Percentiles rank a stretch among this genome's conserved stretches.
Evolutionary conservation across 2,888 invertebrate genomes (phyloP).

Genomic region (Drosophila prostipennis): DNA sequence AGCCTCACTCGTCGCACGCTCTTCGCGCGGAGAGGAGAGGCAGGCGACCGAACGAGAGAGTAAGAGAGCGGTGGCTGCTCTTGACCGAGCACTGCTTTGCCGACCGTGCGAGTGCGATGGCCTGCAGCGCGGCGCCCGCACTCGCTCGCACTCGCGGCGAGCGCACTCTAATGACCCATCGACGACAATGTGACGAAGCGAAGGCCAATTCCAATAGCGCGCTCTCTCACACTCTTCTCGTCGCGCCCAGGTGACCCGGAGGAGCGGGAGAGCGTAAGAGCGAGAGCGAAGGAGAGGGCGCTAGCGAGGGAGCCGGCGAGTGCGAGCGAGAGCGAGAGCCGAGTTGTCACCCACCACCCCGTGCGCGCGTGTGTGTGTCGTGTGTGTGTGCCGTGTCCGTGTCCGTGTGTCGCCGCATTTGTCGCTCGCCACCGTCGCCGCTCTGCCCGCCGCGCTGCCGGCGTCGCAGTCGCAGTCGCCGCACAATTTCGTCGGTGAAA

Average conservation of each 20-base stretch:
- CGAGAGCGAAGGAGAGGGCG: constrained; percentile 11
- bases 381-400: too few species aligned
- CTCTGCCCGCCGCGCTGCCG: constrained; percentile 2
- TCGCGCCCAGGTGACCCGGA: constrained; percentile 7
- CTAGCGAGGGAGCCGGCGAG: too few species aligned
- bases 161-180: constrained; percentile 61
- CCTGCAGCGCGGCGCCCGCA: constrained; percentile 24
- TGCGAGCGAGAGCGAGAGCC: constrained; percentile 30
- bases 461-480: constrained; percentile 16
- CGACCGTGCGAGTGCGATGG: constrained; percentile 41
- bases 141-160: constrained; percentile 7
- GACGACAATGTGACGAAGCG: constrained; percentile 75
- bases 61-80: constrained; percentile 26
- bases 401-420: constrained; percentile 14
- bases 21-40: background rate
- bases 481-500: constrained; percentile 10
- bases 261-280: constrained; percentile 18
- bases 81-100: constrained; percentile 41
- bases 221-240: constrained; percentile 31
- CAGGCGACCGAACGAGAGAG: background rate
- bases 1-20: constrained; percentile 34
- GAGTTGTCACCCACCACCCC: constrained; percentile 72
- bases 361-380: constrained; percentile 4
- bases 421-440: constrained; percentile 3
- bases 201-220: constrained; percentile 69